Evolutionary conservation across 1,140 invertebrate genomes (phyloP), one percentile per base, ranked within the genome.

Genomic region (honey bee (Apis mellifera)): DNA sequence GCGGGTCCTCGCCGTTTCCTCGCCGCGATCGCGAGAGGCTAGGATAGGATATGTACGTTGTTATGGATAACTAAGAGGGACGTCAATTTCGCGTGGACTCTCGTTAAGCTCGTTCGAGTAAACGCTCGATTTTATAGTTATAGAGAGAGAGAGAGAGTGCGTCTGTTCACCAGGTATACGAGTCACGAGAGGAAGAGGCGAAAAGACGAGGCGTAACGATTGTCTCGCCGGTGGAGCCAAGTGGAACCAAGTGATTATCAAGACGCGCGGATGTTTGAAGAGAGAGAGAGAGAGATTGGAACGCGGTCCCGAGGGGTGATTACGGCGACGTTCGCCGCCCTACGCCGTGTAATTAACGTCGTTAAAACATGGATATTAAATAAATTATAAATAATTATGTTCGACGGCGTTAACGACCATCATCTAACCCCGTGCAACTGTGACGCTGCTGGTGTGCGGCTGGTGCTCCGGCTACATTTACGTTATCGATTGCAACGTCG

Each of bases 351-450:
- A 87, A 89, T 90, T 90, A 89, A 90, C 78, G 75, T 90, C 87
- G 74, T 90, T 90, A 89, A 87, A 87, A 83, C 65, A 69, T 76
- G 78, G 86, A 88, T 87, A 87, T 90, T 86, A 89, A 90, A 90
- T 90, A 89, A 90, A 90, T 90, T 90, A 81, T 87, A 87, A 89
- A 90, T 90, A 90, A 90, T 89, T 90, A 90, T 87, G 78, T 84
- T 89, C 84, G 84, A 82, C 80, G 80, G 60, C 55, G 78, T 70
- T 84, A 90, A 88, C 79, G 84, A 89, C 65, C 69, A 60, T 84
- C 82, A 42, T 42, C 54, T 82, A 88, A 78, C 32, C 65, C 52
- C 2, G n/a, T n/a, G 50, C n/a, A 54, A 70, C 74, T 50, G 23
- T 85, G 59, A 65, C 75, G 57, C 48, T 26, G 54, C 26, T 64